Evolutionary conservation across 2,888 invertebrate genomes (phyloP).

Genomic region (Phrixothrix hirtus): DNA sequence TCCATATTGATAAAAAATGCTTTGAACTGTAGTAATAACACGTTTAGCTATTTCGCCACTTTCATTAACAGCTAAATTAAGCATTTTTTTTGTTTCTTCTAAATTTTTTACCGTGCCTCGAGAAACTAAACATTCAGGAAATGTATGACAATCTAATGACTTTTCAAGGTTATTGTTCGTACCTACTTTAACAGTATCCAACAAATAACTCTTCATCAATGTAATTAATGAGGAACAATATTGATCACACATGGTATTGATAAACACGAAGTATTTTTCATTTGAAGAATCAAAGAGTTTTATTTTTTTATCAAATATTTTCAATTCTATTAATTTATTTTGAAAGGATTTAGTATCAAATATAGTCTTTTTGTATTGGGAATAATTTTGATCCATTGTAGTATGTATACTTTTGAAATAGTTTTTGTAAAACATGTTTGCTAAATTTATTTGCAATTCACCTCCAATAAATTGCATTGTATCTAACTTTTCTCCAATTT

Average conservation of each 20-base stretch:
- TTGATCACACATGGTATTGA: conserved; percentile 74
- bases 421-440: conserved; percentile 69
- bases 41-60: conserved; percentile 66
- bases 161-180: conserved; percentile 54
- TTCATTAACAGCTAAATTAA: conserved; percentile 68
- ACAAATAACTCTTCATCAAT: conserved; percentile 81
- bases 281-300: conserved; percentile 69
- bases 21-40: conserved; percentile 70
- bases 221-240: conserved; percentile 69
- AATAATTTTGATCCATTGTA: conserved; percentile 70
- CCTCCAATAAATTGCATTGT: conserved; percentile 63
- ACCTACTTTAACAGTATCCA: conserved; percentile 66
- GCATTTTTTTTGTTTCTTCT: conserved; percentile 65
- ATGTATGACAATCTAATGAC: conserved; percentile 58
- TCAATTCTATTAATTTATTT: conserved; percentile 61
- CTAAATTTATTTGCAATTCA: conserved; percentile 63
- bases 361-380: conserved; percentile 65
- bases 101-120: conserved; percentile 67
- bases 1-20: conserved; percentile 77
- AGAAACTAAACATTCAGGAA: conserved; percentile 64
- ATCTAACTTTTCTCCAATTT: conserved; percentile 54
- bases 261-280: conserved; percentile 75
- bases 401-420: conserved; percentile 80
- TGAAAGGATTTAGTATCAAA: conserved; percentile 70
- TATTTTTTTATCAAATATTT: conserved; percentile 63